Evolutionary conservation across 35 echinoderm and acorn worm species (phyloP), one percentile per base, ranked within the genome.

Genomic region (Ophiothrix spiculata): DNA sequence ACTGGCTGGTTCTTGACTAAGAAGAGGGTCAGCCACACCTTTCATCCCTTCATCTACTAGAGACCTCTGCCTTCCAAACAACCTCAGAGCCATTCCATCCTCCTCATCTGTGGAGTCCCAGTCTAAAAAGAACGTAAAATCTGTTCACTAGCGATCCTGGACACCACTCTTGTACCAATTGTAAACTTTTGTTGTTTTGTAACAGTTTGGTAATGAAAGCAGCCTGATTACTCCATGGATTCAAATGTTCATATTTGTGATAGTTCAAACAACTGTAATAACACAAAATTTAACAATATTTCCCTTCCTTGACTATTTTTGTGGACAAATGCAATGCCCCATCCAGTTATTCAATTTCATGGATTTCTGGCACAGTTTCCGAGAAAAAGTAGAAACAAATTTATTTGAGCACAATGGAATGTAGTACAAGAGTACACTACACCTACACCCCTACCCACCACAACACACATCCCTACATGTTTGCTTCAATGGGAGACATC

Each of bases 1-100:
- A 87, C 91, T 97, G 37, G 79, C 82, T 34, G 94, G 94, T 31
- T 97, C 94, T 76, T 97, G 91, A 60, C 91, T 93, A 17, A 93
- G 91, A 21, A 97, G 64, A 28, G 91, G 91, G 81, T 93, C 91
- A 40, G 94, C 91, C 33, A 81, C 83, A 35, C 94, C 94, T 75
- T 93, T 97, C 91, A 97, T 90, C 17, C 88, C 91, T 4, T 92
- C 90, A 42, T 82, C 77, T 69, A 87, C 79, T 32, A 84, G 46
- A 1, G 86, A 80, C 29, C 35, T 64, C 37, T 84, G 80, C 32
- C 81, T 15, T 3, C 31, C 36, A 37, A 63, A 63, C 4, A n/a
- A 69, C 25, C 60, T n/a, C 29, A 35, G 81, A 23, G 42, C 31
- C 49, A 37, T 19, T 21, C 37, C 36, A 1, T 84, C 81, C 16